Base-by-base conservation (phyloP, 1,140 invertebrate species). In the Tetramorium parvispinum region DNA sequence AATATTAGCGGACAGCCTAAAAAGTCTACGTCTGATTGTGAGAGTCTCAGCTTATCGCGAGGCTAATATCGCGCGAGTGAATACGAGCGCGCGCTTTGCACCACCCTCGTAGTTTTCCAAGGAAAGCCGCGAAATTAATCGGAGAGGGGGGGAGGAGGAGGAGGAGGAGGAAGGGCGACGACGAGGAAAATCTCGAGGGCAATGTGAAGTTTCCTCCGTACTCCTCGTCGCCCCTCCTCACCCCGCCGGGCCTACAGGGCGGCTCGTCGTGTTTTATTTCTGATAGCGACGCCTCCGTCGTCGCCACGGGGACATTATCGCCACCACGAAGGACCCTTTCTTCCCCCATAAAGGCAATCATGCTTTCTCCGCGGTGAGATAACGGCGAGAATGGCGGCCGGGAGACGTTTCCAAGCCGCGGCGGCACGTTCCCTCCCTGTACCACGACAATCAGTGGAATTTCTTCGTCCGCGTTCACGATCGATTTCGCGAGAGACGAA, bases 261-360 rank as follows among this genome's bases (percentile, higher is more conserved):
- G 57, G 63, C 27, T 76, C 88, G 88, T 90, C 91, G 91, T 94
- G 93, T 94, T 94, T 94, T 94, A 94, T 94, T 94, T 94, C 94
- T 95, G 94, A 95, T 95, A 95, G 93, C 94, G 92, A 93, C 94
- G 91, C 91, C 82, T 91, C 71, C 87, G 78, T 87, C 92, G 91
- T 86, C 91, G 87, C 89, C 85, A 88, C 93, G 90, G 61, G 93
- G 93, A 94, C 94, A 95, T 95, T 95, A 95, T 95, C 94, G 93
- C 94, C 89, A 91, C 91, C 91, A 92, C 94, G 93, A 95, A 95
- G 93, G 94, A 95, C 93, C 93, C 94, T 95, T 95, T 95, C 94
- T 94, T 95, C 94, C 94, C 94, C 94, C 93, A 95, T 95, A 95
- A 95, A 95, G 94, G 94, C 94, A 95, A 95, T 95, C 94, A 95